These are phyloP conservation scores for Harpagoxenus sublaevis DNA, from an alignment of 2,888 invertebrate genomes.

Conservation along the genomic window DNA sequence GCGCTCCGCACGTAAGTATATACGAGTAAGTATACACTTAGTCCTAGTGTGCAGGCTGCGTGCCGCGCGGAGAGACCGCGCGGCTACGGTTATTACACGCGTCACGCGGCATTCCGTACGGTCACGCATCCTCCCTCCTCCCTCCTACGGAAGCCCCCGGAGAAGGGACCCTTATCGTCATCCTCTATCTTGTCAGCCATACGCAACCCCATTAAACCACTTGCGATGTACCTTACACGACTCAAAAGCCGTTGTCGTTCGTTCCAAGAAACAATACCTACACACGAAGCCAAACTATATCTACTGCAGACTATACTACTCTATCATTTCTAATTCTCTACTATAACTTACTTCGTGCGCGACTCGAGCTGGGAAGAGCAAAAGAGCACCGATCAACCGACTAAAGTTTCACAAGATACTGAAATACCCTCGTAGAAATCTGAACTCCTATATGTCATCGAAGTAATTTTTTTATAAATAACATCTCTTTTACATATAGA, in stretches of 20 bases:
- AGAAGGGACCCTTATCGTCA: constrained; percentile 80
- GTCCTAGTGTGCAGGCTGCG: constrained; percentile 75
- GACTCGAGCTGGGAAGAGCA: not conserved
- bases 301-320: not conserved
- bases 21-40: constrained; percentile 61
- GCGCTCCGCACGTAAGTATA: constrained; percentile 51
- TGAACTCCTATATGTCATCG: not conserved
- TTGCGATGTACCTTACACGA: constrained; percentile 66
- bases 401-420: not conserved
- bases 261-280: constrained; percentile 54
- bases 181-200: constrained; percentile 85
- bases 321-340: not conserved
- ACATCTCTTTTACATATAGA: not conserved
- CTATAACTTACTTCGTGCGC: not conserved
- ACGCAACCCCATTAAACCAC: constrained; percentile 82
- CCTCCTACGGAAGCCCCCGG: constrained; percentile 61
- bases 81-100: constrained; percentile 85
- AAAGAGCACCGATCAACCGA: not conserved
- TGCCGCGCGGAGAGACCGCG: constrained; percentile 77
- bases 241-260: constrained; percentile 2
- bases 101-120: constrained; percentile 81
- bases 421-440: not conserved
- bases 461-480: constrained; percentile 3
- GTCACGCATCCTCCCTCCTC: constrained; percentile 82
- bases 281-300: constrained; percentile 55